A percentile compares a stretch with the other conserved stretches of the same genome.
Conservation (phyloP, 2,113 vertebrate genomes). For the Gadus chalcogrammus region DNA sequence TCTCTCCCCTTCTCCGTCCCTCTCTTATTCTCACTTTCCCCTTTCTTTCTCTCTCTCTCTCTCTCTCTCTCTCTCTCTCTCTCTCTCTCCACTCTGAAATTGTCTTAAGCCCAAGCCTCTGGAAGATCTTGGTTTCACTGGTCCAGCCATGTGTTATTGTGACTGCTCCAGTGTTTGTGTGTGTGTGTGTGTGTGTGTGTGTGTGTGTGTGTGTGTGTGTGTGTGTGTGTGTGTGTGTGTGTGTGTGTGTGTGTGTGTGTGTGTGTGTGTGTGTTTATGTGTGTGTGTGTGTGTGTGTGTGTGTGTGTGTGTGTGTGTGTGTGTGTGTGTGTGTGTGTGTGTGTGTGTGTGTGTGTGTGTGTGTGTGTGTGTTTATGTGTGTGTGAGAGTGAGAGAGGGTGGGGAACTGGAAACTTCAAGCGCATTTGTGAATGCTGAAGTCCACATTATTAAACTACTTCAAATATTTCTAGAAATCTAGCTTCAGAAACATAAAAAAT, state of each 20-base stretch:
- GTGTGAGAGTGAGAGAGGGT: constrained; percentile 11
- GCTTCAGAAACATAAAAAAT: too few species aligned
- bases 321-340: constrained; percentile 3
- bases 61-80: too few species aligned
- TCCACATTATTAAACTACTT: constrained; percentile 56
- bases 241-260: too few species aligned
- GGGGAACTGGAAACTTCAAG: constrained; percentile 59
- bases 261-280: too few species aligned
- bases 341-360: too few species aligned
- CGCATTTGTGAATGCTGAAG: constrained; percentile 51
- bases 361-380: background rate
- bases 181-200: constrained; percentile 5
- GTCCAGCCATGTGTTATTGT: constrained; percentile 58
- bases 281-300: constrained; percentile 4
- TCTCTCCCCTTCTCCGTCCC: too few species aligned
- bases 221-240: background rate
- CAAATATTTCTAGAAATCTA: constrained; percentile 35
- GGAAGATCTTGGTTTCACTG: constrained; percentile 62
- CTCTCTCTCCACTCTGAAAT: constrained; percentile 24
- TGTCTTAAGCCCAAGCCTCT: constrained; percentile 58
- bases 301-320: constrained; percentile 21
- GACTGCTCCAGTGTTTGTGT: constrained; percentile 39
- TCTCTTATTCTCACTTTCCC: background rate
- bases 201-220: constrained; percentile 23
- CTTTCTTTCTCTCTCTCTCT: background rate